These are phyloP conservation scores for Clarias fuscus DNA, from an alignment of 2,797 vertebrate genomes.

Conservation along the genomic window DNA sequence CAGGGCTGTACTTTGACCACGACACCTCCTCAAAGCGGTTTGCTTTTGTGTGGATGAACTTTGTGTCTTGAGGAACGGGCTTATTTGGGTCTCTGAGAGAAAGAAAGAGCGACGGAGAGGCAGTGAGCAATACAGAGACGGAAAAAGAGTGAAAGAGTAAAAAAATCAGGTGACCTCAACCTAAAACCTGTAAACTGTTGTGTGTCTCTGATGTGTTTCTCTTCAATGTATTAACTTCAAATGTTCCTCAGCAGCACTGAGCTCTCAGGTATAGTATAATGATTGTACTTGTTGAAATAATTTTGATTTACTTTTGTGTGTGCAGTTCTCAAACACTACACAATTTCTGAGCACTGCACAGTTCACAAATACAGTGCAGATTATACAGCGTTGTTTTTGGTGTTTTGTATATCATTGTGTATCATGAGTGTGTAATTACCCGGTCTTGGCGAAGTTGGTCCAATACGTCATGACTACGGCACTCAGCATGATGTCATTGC, in stretches of 20 bases:
- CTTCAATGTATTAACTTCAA: background rate
- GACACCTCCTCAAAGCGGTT: conserved; percentile 88
- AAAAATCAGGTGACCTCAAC: too few relatives aligned
- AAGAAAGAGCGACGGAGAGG: background rate
- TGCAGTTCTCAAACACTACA: too few relatives aligned
- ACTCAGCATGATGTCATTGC: conserved; percentile 98
- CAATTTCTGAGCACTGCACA: too few relatives aligned
- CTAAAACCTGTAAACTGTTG: background rate
- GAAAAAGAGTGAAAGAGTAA: background rate
- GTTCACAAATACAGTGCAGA: background rate
- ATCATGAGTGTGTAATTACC: conserved; percentile 57
- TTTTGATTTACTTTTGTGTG: too few relatives aligned
- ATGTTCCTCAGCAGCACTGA: background rate
- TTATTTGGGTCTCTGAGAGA: conserved; percentile 83
- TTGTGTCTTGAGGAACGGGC: conserved; percentile 87
- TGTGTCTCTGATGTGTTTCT: background rate
- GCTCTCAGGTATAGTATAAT: background rate
- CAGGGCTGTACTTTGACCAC: conserved; percentile 89
- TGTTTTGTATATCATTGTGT: background rate
- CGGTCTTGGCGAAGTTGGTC: conserved; percentile 99
- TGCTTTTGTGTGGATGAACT: conserved; percentile 90
- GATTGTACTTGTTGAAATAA: background rate
- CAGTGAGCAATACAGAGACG: background rate
- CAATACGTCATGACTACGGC: conserved; percentile 99
- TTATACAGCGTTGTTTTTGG: background rate